Evolutionary conservation across 2,888 invertebrate genomes (phyloP).

Genomic region (Helicoverpa assulta): DNA sequence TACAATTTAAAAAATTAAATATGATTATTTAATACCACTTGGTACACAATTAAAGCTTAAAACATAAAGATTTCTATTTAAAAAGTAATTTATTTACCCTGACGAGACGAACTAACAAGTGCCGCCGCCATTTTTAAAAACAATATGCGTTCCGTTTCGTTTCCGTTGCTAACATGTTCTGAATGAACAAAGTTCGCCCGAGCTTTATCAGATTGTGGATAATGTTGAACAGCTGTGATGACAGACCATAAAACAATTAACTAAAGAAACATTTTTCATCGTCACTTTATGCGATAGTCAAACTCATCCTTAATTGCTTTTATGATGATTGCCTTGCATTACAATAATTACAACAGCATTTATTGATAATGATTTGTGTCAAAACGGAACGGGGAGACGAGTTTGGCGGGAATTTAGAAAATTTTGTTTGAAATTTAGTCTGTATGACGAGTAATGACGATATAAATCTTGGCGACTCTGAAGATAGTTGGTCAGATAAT

Average conservation of each 20-base stretch:
- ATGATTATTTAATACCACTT: slow-evolving; percentile 32
- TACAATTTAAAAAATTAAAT: slow-evolving; percentile 28
- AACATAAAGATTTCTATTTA: slow-evolving; percentile 48
- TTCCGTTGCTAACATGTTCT: slow-evolving; percentile 23
- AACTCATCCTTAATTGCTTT: too few relatives aligned
- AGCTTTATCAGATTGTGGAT: background rate
- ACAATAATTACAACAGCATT: too few relatives aligned
- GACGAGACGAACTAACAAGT: slow-evolving; percentile 90
- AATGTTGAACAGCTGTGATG: background rate
- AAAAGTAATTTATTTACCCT: slow-evolving; percentile 86
- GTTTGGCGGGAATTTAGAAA: background rate
- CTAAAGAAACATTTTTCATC: background rate
- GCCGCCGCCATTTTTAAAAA: slow-evolving; percentile 85
- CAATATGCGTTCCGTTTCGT: slow-evolving; percentile 71
- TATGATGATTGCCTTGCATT: too few relatives aligned
- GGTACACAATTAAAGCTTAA: slow-evolving; percentile 21
- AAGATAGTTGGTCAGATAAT: too few relatives aligned
- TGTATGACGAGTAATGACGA: too few relatives aligned
- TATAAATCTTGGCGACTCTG: too few relatives aligned
- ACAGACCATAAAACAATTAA: too few relatives aligned
- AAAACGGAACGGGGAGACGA: background rate
- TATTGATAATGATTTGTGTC: background rate
- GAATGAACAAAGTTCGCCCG: slow-evolving; percentile 15
- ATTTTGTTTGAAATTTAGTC: background rate
- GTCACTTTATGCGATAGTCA: too few relatives aligned